Base-by-base conservation (phyloP, 2,888 invertebrate genomes). In the Charanyca ferruginea region DNA sequence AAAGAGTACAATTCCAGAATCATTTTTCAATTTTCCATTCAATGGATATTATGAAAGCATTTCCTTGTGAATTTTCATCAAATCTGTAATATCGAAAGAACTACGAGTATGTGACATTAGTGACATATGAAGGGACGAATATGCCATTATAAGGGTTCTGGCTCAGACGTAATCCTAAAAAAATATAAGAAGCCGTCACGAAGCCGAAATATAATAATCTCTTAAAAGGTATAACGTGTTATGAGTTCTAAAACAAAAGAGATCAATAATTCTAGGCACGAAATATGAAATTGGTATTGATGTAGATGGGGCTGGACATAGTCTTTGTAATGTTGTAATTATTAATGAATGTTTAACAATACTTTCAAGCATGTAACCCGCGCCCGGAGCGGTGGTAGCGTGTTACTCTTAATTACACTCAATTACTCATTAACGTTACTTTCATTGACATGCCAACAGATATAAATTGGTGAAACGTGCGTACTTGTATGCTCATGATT, bases 401-500 rank as follows among this genome's bases (percentile, higher is more conserved):
- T 79, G 80, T 68, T 71, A 58, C 58, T 66, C 71, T 68, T 72
- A 80, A 80, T 80, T 80, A 32, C 59, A 63, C 66, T 72, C 71
- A 80, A 80, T 72, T 80, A 67, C 69, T 80, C 60, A 81, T 80
- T 81, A 66, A 60, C 55, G 45, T 74, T 79, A 79, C 70, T 81
- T 79, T 79, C 64, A 63, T 68, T 79, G 73, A 73, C 70, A 71
- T 73, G 68, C 75, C 66, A 80, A 44, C 60, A 69, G 45, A 71
- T 76, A 80, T 70, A 75, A 81, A 81, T 81, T 79, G 66, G 76
- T 73, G 81, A 79, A 80, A 81, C 70, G 66, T 79, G 64, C 66
- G 62, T 67, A 72, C 54, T 64, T 62, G 52, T 66, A 53, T 61
- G 61, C n/a, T 73, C 66, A 67, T 53, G 57, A 63, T 63, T 65